Evolutionary conservation across 2,113 vertebrate genomes (phyloP), one percentile per base, ranked within the genome.

Genomic region (Chamaetylas fuelleborni): DNA sequence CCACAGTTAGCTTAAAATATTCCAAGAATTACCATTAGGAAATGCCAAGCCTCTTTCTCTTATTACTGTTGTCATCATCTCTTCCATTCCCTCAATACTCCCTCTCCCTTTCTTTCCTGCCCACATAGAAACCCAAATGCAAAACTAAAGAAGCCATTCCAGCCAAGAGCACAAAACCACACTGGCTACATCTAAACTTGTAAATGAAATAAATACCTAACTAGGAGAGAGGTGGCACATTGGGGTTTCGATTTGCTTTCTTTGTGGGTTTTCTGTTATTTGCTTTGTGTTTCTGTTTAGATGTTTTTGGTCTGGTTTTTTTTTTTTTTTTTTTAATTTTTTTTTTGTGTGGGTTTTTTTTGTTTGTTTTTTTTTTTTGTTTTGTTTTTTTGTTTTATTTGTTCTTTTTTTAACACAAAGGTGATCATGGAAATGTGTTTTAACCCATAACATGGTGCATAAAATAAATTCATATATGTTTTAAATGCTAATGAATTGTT

Each of bases 161-260:
- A 71, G 13, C 6, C 19, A 56, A 43, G 10, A 51, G 28, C 13
- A 43, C 28, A 60, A 28, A 81, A 47, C 25, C 11, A n/a, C 4
- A 36, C 4, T 34, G 53, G 6, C 6, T 90, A 72, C 61, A 60
- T 34, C 6, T 23, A 79, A 88, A 69, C 3, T 64, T 71, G 2
- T 8, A 51, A 69, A 79, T 11, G 0, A 23, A 33, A 86, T 66
- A 50, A 69, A 45, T 12, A 9, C 14, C 22, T 53, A 9, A 45
- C 4, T 33, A 36, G 4, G 5, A 62, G 11, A 23, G 2, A 4
- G 3, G 1, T 29, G 28, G 17, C 8, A 25, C 4, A 10, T 8
- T 10, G 9, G 3, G 4, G 0, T 3, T 65, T 40, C 6, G 3
- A 17, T 10, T 60, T 45, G 3, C 34, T 62, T 69, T 25, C 12